These are phyloP conservation scores for Callimorpha dominula DNA, from an alignment of 2,888 invertebrate genomes.

Conservation along the genomic window DNA sequence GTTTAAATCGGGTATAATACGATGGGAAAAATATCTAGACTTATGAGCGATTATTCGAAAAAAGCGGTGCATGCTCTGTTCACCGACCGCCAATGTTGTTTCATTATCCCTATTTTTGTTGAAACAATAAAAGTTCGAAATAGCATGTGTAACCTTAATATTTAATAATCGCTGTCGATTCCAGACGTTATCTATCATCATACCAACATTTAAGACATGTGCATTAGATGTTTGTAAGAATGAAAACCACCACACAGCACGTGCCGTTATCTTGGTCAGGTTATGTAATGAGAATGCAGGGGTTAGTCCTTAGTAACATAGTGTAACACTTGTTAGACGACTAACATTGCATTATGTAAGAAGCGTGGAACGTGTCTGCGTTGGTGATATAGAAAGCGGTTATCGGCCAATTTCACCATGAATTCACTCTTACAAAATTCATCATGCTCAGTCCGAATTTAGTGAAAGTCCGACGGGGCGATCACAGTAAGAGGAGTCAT, in stretches of 20 bases:
- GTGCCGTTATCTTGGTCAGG: background rate
- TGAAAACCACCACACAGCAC: background rate
- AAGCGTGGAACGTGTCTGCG: constrained; percentile 4
- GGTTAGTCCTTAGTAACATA: background rate
- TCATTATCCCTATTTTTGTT: too few species aligned
- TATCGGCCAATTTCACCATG: constrained; percentile 17
- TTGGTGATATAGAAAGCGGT: constrained; percentile 20
- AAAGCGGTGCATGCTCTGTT: too few species aligned
- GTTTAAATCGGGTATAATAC: too few species aligned
- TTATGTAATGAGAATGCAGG: background rate
- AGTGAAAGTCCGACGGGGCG: constrained; percentile 3
- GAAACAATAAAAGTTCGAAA: too few species aligned
- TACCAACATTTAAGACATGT: background rate
- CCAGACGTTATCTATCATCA: background rate
- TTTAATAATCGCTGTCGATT: too few species aligned
- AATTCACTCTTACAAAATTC: constrained; percentile 15
- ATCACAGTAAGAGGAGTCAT: background rate
- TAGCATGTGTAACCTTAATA: too few species aligned
- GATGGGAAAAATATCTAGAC: too few species aligned
- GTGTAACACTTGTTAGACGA: constrained; percentile 8
- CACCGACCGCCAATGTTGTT: too few species aligned
- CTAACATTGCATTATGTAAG: constrained; percentile 13
- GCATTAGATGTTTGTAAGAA: background rate
- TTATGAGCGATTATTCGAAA: too few species aligned
- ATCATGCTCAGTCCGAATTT: background rate